phyloP scores from a whole-genome alignment of 2,113 vertebrate genomes.

The Ictalurus punctatus region DNA sequence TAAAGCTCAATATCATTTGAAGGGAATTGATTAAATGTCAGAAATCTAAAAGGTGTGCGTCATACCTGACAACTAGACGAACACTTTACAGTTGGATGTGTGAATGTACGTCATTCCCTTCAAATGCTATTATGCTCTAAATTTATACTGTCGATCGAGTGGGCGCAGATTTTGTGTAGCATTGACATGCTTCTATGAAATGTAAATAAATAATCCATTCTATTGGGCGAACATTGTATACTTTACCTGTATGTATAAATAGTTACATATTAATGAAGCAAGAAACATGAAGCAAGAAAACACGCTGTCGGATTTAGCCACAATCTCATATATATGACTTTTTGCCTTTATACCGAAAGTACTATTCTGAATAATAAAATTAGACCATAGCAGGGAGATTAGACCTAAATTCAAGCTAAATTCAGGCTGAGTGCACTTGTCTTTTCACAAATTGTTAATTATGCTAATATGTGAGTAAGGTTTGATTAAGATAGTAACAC shows the following conservation, averaged over 20 bases:
- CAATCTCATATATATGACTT: neutral
- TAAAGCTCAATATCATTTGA: too few species aligned
- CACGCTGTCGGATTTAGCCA: neutral
- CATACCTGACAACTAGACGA: too few species aligned
- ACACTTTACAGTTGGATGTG: too few species aligned
- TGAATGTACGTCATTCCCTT: too few species aligned
- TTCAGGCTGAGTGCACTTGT: neutral
- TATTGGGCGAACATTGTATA: neutral
- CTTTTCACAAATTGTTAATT: neutral
- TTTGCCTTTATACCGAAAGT: neutral
- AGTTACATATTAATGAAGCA: neutral
- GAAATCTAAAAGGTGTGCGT: too few species aligned
- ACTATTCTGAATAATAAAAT: neutral
- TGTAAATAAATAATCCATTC: neutral
- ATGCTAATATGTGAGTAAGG: too few species aligned
- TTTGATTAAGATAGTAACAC: neutral
- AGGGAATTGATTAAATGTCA: too few species aligned
- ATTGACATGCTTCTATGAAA: neutral
- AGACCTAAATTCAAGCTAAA: neutral
- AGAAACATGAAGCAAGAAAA: neutral
- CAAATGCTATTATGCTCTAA: too few species aligned
- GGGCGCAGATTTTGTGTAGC: neutral
- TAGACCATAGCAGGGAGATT: neutral
- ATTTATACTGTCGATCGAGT: neutral
- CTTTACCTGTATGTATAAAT: neutral